Evolutionary conservation across 2,113 vertebrate species (phyloP).

Genomic region (Prolemur simus): DNA sequence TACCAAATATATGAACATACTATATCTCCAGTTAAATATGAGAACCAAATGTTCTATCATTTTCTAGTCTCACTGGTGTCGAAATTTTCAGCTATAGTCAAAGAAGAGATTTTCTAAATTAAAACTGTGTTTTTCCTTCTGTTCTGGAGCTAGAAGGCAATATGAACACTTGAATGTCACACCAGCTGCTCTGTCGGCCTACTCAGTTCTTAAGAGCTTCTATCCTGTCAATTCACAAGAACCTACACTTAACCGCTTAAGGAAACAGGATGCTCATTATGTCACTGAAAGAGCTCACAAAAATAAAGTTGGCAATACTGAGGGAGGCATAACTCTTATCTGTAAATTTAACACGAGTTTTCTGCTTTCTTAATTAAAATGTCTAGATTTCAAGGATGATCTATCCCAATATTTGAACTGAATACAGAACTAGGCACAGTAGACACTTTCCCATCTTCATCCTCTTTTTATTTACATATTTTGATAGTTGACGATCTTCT

Average conservation of each 20-base stretch:
- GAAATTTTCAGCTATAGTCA: conserved; percentile 71
- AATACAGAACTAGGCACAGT: not conserved
- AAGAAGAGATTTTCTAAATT: conserved; percentile 75
- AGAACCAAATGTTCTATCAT: conserved; percentile 75
- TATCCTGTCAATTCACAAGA: conserved; percentile 75
- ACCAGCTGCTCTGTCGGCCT: conserved; percentile 73
- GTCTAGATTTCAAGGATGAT: conserved; percentile 27
- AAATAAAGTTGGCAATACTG: conserved; percentile 68
- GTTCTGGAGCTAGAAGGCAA: conserved; percentile 72
- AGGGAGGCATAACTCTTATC: conserved; percentile 48
- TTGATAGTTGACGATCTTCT: not conserved
- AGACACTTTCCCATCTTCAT: conserved; percentile 1
- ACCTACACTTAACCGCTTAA: conserved; percentile 71
- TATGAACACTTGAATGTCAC: conserved; percentile 73
- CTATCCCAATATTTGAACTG: conserved; percentile 11
- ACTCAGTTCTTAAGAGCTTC: conserved; percentile 74
- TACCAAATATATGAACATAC: conserved; percentile 69
- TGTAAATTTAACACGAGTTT: conserved; percentile 56
- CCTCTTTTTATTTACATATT: not conserved
- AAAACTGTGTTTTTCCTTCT: conserved; percentile 70
- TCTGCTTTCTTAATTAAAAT: conserved; percentile 65
- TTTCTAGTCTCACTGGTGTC: conserved; percentile 67
- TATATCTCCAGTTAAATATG: conserved; percentile 66
- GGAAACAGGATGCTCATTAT: conserved; percentile 77
- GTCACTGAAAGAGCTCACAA: conserved; percentile 59